These are phyloP conservation scores for Entelurus aequoreus DNA, from an alignment of 2,113 vertebrate genomes.

Conservation along the genomic window DNA sequence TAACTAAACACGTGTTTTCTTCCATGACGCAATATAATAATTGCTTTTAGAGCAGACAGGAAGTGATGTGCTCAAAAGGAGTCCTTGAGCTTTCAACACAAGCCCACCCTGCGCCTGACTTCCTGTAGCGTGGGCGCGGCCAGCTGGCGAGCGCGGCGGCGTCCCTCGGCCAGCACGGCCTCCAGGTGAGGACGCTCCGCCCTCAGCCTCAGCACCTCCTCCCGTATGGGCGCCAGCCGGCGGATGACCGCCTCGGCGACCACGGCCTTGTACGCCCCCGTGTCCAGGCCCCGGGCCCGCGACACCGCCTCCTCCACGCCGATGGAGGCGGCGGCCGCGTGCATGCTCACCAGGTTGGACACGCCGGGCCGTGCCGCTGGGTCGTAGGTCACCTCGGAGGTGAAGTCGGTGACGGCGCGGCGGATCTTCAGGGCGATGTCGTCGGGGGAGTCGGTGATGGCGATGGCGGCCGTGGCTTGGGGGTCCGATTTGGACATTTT, in stretches of 20 bases:
- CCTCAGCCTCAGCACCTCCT: conserved; percentile 79
- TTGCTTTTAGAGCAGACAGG: too few relatives aligned
- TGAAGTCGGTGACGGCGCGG: conserved; percentile 91
- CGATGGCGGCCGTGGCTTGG: conserved; percentile 78
- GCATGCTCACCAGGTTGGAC: conserved; percentile 87
- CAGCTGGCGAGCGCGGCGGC: conserved; percentile 76
- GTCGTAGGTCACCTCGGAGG: conserved; percentile 88
- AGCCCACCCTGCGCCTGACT: conserved; percentile 80
- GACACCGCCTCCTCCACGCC: conserved; percentile 75
- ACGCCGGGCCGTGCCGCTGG: conserved; percentile 79
- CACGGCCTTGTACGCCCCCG: conserved; percentile 82
- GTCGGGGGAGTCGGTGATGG: conserved; percentile 83
- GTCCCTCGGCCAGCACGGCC: conserved; percentile 74
- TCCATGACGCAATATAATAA: too few relatives aligned
- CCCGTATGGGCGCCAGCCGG: conserved; percentile 81
- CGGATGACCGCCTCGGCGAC: conserved; percentile 85
- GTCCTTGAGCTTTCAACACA: conserved; percentile 64
- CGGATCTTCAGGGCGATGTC: conserved; percentile 85
- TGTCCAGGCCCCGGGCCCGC: conserved; percentile 76
- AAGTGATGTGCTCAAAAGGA: too few relatives aligned
- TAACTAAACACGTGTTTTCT: too few relatives aligned
- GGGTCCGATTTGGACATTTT: conserved; percentile 98
- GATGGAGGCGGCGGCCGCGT: conserved; percentile 73
- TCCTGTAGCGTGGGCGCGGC: conserved; percentile 78
- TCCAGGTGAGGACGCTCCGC: conserved; percentile 75